A percentile compares a stretch with the other conserved stretches of the same genome.
These are phyloP conservation scores for Dendrocincla tyrannina DNA, from an alignment of 2,797 vertebrate genomes.

Conservation along the genomic window DNA sequence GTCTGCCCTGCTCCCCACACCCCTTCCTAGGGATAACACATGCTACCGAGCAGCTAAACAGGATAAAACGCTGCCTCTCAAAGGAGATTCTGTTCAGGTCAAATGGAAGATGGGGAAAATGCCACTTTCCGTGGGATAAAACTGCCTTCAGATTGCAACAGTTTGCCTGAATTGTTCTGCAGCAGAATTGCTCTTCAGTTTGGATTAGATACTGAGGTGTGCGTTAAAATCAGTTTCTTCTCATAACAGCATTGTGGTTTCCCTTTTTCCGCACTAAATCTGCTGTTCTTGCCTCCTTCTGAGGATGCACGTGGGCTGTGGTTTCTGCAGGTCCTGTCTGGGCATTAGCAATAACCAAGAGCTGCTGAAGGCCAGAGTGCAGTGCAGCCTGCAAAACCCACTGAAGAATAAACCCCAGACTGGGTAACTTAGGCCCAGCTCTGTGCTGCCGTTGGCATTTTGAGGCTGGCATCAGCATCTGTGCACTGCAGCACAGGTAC, in stretches of 20 bases:
- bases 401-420: background rate
- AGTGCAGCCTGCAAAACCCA: background rate
- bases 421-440: rapidly evolving
- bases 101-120: background rate
- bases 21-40: rapidly evolving
- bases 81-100: background rate
- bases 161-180: background rate
- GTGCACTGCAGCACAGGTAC: background rate
- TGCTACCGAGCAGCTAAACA: background rate
- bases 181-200: background rate
- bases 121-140: background rate
- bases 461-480: background rate
- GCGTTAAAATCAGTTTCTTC: background rate
- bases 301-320: background rate
- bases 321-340: background rate
- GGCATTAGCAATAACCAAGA: rapidly evolving
- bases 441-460: background rate
- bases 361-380: background rate
- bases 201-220: background rate
- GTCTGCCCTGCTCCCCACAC: background rate
- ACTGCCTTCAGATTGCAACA: background rate
- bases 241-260: background rate
- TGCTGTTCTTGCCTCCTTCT: background rate
- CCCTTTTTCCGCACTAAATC: background rate
- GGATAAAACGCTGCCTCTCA: background rate